Evolutionary conservation across 2,888 invertebrate genomes (phyloP), one percentile per base, ranked within the genome.

Genomic region (Agriopis aurantiaria): DNA sequence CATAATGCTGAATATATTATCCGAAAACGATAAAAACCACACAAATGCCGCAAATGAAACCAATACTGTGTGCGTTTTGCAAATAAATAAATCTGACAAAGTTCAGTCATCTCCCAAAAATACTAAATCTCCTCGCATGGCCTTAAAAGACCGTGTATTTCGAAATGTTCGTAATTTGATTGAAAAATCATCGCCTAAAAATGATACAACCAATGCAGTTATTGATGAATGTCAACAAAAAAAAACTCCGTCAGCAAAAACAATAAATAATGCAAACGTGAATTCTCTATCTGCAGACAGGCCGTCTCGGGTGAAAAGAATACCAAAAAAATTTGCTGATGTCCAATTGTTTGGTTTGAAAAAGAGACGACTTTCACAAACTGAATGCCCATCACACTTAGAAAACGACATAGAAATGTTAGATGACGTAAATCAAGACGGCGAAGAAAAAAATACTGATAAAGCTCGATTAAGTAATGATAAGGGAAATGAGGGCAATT

Each of bases 131-230:
- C 90, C 90, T n/a, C 87, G 91, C 48, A 83, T 93, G 78, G 86
- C 91, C 57, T 83, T 93, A 63, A 92, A 93, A 81, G 93, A 94
- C 71, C 85, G 93, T 73, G 87, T 94, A 41, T 90, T 90, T 76
- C 82, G 84, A 11, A 92, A 91, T 80, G 88, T 91, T 0, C 85
- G 85, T 71, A 88, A 84, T 77, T 82, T 92, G 62, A 87, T 88
- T 12, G 89, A 88, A 76, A 88, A 86, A 74, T 79, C 82, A 56
- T 76, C 71, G 33, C 71, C 64, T 41, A 73, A 71, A 73, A 64
- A 7, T 46, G 69, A 66, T 61, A 74, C 49, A 43, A 68, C 55
- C 11, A 63, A 65, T 43, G 51, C 0, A 46, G 59, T 14, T 46
- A 9, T 17, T 14, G 49, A 14, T 11, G 49, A 48, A 10, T 40